Conservation (phyloP, 2,797 vertebrate genomes). For the Heliangelus exortis region DNA sequence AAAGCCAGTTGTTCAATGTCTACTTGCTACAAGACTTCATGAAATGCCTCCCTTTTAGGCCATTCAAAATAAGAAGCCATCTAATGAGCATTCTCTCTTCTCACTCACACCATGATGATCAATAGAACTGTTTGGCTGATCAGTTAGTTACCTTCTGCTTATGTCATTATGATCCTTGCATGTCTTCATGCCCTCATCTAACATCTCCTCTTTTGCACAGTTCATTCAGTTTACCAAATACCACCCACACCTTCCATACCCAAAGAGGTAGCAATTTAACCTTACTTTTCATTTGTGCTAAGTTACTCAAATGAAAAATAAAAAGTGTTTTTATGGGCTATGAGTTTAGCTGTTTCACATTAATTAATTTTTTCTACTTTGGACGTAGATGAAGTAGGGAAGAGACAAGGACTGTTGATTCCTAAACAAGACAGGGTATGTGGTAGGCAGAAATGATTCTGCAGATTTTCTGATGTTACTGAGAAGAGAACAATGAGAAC, state of each 20-base stretch:
- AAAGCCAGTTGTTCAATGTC: not conserved
- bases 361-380: not conserved
- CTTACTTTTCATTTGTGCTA: not conserved
- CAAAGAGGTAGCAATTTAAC: accelerated
- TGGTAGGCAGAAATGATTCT: not conserved
- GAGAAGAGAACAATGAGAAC: not conserved
- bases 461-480: not conserved
- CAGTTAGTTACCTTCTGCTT: not conserved
- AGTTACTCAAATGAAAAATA: not conserved
- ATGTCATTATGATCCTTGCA: not conserved
- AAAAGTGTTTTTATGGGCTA: not conserved
- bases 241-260: not conserved
- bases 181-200: not conserved
- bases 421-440: not conserved
- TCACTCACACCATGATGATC: not conserved
- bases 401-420: not conserved
- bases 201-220: not conserved
- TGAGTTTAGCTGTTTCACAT: not conserved
- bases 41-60: not conserved
- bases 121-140: not conserved
- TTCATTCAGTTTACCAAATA: not conserved
- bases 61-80: not conserved
- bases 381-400: not conserved
- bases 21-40: not conserved
- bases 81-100: not conserved